Evolutionary conservation across 1,140 invertebrate species (phyloP).

Genomic region (Lordiphosa mommai): DNA sequence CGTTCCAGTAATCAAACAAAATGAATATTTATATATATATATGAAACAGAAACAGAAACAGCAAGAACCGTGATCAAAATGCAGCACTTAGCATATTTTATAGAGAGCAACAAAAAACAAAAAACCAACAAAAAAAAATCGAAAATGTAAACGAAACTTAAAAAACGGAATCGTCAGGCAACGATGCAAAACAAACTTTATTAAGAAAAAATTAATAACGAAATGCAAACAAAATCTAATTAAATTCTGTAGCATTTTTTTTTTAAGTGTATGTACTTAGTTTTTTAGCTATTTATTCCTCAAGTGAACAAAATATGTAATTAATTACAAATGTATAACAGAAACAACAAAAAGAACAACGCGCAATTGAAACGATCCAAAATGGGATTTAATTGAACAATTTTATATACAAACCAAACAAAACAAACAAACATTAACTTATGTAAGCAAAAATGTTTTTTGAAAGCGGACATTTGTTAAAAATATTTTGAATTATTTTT

Average conservation of each 20-base stretch:
- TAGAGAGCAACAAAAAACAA: slow-evolving; percentile 46
- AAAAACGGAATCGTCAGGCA: slow-evolving; percentile 66
- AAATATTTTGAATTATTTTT: too few relatives aligned
- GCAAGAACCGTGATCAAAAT: slow-evolving; percentile 76
- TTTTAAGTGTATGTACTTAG: slow-evolving; percentile 49
- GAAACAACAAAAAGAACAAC: too few relatives aligned
- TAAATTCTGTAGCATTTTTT: slow-evolving; percentile 68
- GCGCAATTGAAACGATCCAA: slow-evolving; percentile 45
- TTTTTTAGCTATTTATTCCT: slow-evolving; percentile 46
- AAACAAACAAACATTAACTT: too few relatives aligned
- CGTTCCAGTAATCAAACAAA: slow-evolving; percentile 68
- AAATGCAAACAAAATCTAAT: slow-evolving; percentile 33
- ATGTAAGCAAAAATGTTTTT: slow-evolving; percentile 8
- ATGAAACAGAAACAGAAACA: slow-evolving; percentile 30
- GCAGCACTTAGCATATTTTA: slow-evolving; percentile 65
- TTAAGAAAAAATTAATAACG: slow-evolving; percentile 15
- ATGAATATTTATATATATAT: slow-evolving; percentile 24
- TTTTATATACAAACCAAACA: slow-evolving; percentile 30
- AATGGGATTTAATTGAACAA: slow-evolving; percentile 29
- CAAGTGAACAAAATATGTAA: slow-evolving; percentile 34
- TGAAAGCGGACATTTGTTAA: background rate
- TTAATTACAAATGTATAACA: slow-evolving; percentile 11
- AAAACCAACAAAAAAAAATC: slow-evolving; percentile 36
- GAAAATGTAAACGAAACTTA: slow-evolving; percentile 68
- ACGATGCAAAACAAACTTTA: slow-evolving; percentile 60